Evolutionary conservation across 2,797 vertebrate genomes (phyloP), one percentile per base, ranked within the genome.

Genomic region (Sebastiscus albofasciatus): DNA sequence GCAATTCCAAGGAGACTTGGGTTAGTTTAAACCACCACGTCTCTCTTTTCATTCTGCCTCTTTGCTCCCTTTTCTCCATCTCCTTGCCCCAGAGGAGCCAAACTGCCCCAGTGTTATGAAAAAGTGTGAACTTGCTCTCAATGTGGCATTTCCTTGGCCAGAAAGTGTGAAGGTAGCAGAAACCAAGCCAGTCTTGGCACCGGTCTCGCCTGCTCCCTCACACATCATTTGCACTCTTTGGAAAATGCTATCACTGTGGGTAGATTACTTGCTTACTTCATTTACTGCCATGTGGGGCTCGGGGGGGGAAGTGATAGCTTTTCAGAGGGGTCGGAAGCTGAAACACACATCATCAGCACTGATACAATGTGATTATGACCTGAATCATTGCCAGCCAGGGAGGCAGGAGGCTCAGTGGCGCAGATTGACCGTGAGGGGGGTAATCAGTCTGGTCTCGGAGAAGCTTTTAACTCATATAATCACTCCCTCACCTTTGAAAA

Each of bases 241-340:
- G 87, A 92, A 92, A 94, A 94, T 80, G 90, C 91, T 89, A 91
- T 92, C 90, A 86, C 77, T 86, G 82, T 83, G 79, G 86, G 70
- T 85, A 93, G 87, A 94, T 92, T 86, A 89, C 92, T 89, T 90
- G 93, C 90, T 94, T 93, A 91, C 92, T 92, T 94, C 88, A 91
- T 93, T 93, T 93, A 87, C 86, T 79, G 89, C 89, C 75, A 89
- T 80, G 84, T 75, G 78, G 82, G 64, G 90, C 80, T 89, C 87
- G 83, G 8, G 39, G 84, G 82, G 85, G 87, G 82, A 83, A 69
- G 82, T 79, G 84, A 91, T 86, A 86, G 86, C 84, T 82, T 92
- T 90, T 88, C 79, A 83, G 77, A 87, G 78, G 81, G 88, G 88
- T 89, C 60, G 69, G 69, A 84, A 83, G 81, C 93, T 82, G 84